Conservation (phyloP, 2,888 invertebrate genomes). For the Hirtodrosophila confusa region DNA sequence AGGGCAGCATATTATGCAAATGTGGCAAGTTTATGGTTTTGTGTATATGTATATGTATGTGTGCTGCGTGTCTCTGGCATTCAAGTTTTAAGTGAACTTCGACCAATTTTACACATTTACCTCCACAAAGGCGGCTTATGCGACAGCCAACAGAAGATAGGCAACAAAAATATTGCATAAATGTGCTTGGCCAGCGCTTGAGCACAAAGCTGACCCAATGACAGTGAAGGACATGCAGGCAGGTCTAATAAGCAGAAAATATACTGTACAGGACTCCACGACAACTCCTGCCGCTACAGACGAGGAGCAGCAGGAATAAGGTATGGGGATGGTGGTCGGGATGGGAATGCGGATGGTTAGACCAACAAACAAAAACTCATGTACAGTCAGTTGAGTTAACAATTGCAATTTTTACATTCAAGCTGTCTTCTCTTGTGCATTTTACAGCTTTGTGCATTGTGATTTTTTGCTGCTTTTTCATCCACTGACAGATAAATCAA, state of each 20-base stretch:
- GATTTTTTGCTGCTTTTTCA: constrained; percentile 43
- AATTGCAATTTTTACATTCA: constrained; percentile 68
- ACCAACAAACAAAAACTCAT: constrained; percentile 35
- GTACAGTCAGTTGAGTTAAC: constrained; percentile 66
- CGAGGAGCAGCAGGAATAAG: background rate
- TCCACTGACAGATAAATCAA: constrained; percentile 76
- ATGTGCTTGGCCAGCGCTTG: constrained; percentile 37
- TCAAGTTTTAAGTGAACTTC: constrained; percentile 63
- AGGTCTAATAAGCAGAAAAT: constrained; percentile 51
- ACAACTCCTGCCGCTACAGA: background rate
- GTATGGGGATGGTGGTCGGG: no score
- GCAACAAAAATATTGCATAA: constrained; percentile 58
- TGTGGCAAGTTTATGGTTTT: constrained; percentile 71
- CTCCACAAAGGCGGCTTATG: constrained; percentile 11
- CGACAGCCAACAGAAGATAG: constrained; percentile 4
- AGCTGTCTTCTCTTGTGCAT: constrained; percentile 18
- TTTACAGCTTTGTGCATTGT: constrained; percentile 40
- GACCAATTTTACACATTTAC: constrained; percentile 47
- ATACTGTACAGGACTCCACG: constrained; percentile 14
- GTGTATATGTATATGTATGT: constrained; percentile 19
- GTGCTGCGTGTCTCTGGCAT: constrained; percentile 43
- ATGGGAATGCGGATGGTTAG: background rate
- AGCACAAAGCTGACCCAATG: constrained; percentile 45
- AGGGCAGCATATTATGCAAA: constrained; percentile 67
- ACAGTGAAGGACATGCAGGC: constrained; percentile 55